phyloP scores from a whole-genome alignment of 2,113 vertebrate species.

The Coracopsis vasa region DNA sequence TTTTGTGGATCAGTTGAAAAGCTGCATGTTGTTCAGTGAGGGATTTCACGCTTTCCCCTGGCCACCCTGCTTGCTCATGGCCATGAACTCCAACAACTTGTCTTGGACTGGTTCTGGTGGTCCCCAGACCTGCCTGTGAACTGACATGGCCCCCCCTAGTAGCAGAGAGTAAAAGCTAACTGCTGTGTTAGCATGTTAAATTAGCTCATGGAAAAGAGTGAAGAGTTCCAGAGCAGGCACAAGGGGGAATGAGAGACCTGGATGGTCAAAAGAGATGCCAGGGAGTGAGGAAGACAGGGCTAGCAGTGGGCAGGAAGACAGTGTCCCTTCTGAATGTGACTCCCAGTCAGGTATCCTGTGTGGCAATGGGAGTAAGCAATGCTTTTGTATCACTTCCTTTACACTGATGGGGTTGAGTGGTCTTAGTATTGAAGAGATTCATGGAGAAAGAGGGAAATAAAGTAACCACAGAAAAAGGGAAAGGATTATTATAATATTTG shows the following conservation, averaged over 20 bases:
- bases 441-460: background rate
- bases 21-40: background rate
- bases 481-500: background rate
- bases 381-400: fast-evolving
- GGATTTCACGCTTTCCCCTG: background rate
- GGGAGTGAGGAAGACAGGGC: background rate
- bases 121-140: background rate
- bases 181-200: background rate
- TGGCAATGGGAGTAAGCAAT: background rate
- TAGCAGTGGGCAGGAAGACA: fast-evolving
- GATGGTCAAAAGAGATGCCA: background rate
- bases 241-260: background rate
- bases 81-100: background rate
- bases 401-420: fast-evolving
- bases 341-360: background rate
- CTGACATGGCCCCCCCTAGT: background rate
- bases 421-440: background rate
- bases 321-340: background rate
- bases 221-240: background rate
- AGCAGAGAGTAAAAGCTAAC: background rate
- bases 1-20: background rate
- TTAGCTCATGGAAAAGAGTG: background rate
- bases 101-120: background rate
- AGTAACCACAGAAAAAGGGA: background rate
- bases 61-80: background rate